These are phyloP conservation scores for Vultur gryphus DNA, from an alignment of 2,797 vertebrate species.

Conservation along the genomic window DNA sequence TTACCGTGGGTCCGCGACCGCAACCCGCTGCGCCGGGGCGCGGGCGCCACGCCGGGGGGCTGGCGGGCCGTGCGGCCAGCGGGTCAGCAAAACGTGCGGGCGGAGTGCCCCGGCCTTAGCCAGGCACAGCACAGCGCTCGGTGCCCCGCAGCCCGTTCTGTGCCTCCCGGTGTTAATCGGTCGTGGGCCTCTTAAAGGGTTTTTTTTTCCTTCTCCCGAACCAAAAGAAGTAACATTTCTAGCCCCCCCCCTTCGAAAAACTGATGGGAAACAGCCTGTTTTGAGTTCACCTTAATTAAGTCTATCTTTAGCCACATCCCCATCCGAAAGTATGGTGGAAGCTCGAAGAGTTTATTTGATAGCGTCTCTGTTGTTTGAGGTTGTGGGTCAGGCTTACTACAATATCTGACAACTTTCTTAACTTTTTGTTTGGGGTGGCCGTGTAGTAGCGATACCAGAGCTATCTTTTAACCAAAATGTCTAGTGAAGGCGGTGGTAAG, in stretches of 20 bases:
- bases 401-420: not conserved
- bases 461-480: not conserved
- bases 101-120: not conserved
- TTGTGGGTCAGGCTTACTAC: not conserved
- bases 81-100: too few species aligned
- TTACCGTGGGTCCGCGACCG: too few species aligned
- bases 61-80: not conserved
- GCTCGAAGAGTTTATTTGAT: not conserved
- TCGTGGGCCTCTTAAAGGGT: not conserved
- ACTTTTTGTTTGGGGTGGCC: not conserved
- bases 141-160: accelerated
- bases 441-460: not conserved
- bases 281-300: not conserved
- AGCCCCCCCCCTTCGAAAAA: not conserved
- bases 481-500: accelerated
- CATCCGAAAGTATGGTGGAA: not conserved
- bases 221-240: not conserved
- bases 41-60: too few species aligned
- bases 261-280: not conserved
- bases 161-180: not conserved
- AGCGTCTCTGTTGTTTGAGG: not conserved
- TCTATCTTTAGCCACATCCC: not conserved
- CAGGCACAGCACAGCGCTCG: accelerated
- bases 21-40: too few species aligned
- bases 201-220: accelerated